Evolutionary conservation across 2,113 vertebrate genomes (phyloP).

Genomic region (Callipepla squamata): DNA sequence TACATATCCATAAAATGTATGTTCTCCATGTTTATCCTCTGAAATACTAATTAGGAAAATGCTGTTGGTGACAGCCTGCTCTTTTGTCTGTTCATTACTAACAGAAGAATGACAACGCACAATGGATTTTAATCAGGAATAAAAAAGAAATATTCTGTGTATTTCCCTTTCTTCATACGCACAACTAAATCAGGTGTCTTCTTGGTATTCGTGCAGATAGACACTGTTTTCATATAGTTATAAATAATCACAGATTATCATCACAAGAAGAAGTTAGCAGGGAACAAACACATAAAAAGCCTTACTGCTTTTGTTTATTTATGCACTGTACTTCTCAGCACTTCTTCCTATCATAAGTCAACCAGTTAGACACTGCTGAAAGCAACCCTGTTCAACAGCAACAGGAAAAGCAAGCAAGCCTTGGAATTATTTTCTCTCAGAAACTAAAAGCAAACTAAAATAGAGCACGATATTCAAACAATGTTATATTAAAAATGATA

Average conservation of each 20-base stretch:
- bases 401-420: background rate
- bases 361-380: background rate
- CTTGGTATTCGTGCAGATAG: background rate
- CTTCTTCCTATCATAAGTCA: background rate
- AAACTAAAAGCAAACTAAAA: slow-evolving; percentile 12
- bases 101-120: background rate
- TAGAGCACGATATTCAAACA: background rate
- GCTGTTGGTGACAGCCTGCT: background rate
- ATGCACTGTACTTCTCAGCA: background rate
- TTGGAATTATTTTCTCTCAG: background rate
- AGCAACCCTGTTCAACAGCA: background rate
- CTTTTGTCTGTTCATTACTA: slow-evolving; percentile 10
- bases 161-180: background rate
- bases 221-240: slow-evolving; percentile 9
- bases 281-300: slow-evolving; percentile 6
- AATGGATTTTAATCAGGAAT: slow-evolving; percentile 37
- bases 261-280: background rate
- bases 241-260: slow-evolving; percentile 30
- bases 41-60: slow-evolving; percentile 23
- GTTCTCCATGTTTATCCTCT: background rate
- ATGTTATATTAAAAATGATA: background rate
- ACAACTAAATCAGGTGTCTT: slow-evolving; percentile 26
- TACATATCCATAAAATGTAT: background rate
- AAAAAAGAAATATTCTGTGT: slow-evolving; percentile 20
- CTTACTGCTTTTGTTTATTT: slow-evolving; percentile 15